Evolutionary conservation across 2,888 invertebrate genomes (phyloP), one percentile per base, ranked within the genome.

Genomic region (Bellardia bayeri): DNA sequence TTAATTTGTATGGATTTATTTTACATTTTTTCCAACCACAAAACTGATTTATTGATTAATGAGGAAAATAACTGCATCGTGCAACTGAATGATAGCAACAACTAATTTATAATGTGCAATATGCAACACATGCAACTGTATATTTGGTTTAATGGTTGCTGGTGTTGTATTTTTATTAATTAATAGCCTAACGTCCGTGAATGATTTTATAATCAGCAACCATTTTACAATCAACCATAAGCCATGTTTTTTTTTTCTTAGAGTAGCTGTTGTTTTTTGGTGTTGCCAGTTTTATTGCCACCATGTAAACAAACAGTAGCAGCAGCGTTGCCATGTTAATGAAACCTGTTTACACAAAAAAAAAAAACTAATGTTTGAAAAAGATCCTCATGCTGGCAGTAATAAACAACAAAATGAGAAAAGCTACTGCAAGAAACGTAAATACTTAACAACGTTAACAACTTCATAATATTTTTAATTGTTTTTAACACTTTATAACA

Each of bases 201-300:
- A 86, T 78, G 42, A 68, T 49, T 83, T 82, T 80, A 86, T 82
- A 71, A 83, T 80, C 83, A 66, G 2, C 61, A 81, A 81, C 86
- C 86, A 86, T 86, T 79, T 87, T 87, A 83, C 80, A 76, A 76
- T 11, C 75, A 49, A 11, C 76, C 42, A 72, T 85, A 85, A 79
- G 78, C 84, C 68, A 85, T 82, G 69, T 63, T 85, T 74, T 33
- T 8, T 66, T 63, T n/a, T 58, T 23, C 8, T 16, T 54, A n/a
- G 8, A 45, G 1, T 7, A 49, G 51, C n/a, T 76, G 69, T 54
- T 76, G 23, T 23, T 69, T 49, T 5, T 7, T 56, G n/a, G 37
- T 30, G 51, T 75, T 69, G 37, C 72, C 68, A 79, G 11, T 58
- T 72, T 71, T 78, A 66, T 40, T 45, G 76, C 72, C 33, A 54